phyloP scores from a whole-genome alignment of 2,797 vertebrate genomes.

The Hippocampus kuda region DNA sequence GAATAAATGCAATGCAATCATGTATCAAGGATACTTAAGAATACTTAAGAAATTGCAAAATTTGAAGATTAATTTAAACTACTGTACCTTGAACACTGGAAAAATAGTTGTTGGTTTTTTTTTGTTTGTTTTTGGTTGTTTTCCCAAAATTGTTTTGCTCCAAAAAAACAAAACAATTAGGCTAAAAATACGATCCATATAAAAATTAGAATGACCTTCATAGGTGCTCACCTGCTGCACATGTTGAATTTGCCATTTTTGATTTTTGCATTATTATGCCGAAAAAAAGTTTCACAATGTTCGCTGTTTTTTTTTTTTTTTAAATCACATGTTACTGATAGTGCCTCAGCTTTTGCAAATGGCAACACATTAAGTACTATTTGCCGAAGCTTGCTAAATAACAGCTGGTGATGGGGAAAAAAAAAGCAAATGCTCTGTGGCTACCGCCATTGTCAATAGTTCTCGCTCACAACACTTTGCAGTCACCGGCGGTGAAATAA shows the following conservation, averaged over 20 bases:
- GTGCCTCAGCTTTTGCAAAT: neutral
- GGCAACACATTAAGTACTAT: neutral
- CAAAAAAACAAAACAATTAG: no score
- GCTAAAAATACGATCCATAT: no score
- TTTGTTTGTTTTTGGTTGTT: no score
- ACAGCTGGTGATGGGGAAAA: neutral
- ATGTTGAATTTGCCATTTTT: no score
- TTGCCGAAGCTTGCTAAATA: neutral
- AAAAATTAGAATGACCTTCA: neutral
- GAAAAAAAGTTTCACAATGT: neutral
- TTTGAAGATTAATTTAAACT: neutral
- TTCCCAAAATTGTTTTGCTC: no score
- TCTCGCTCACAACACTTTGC: neutral
- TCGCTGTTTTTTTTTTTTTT: neutral
- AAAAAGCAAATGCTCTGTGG: neutral
- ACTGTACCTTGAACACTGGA: neutral
- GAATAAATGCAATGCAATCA: neutral
- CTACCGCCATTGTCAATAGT: neutral
- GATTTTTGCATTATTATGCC: no score
- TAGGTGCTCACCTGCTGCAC: neutral
- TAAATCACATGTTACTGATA: no score
- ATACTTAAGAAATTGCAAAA: neutral
- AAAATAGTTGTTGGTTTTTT: neutral
- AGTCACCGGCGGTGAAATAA: conserved; percentile 24
- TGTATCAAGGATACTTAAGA: neutral